A percentile compares a stretch with the other conserved stretches of the same genome.
Conservation (phyloP, 2,797 vertebrate genomes). For the Diplodus puntazzo region DNA sequence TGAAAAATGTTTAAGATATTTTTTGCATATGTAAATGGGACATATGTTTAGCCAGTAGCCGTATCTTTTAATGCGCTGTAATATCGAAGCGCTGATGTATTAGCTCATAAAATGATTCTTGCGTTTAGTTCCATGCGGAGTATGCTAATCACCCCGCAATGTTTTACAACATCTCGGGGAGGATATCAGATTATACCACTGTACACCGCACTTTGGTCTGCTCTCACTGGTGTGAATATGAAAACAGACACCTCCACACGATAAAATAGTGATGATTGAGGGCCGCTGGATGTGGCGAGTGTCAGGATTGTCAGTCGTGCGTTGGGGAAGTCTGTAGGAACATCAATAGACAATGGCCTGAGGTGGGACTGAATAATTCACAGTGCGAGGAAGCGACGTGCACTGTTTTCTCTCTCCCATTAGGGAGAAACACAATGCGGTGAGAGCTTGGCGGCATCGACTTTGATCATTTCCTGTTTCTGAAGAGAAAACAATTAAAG, state of each 20-base stretch:
- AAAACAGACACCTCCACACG: conserved; percentile 63
- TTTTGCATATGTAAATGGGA: conserved; percentile 74
- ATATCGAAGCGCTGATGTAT: conserved; percentile 72
- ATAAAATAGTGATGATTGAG: conserved; percentile 75
- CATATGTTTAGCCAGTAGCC: conserved; percentile 80
- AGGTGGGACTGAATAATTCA: conserved; percentile 81
- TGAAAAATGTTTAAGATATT: conserved; percentile 68
- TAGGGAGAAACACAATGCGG: conserved; percentile 57
- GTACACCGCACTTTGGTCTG: conserved; percentile 48
- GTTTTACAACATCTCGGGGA: conserved; percentile 76
- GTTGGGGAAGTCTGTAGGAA: conserved; percentile 70
- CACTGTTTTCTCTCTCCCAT: conserved; percentile 61
- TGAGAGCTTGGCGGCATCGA: conserved; percentile 43
- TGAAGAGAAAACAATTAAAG: conserved; percentile 67
- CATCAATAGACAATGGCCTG: conserved; percentile 79
- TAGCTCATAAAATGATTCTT: conserved; percentile 79
- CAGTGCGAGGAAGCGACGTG: conserved; percentile 56
- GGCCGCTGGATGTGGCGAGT: conserved; percentile 54
- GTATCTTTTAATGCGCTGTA: conserved; percentile 66
- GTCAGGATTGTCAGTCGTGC: conserved; percentile 65
- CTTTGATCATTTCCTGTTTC: conserved; percentile 76
- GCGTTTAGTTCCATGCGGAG: conserved; percentile 62
- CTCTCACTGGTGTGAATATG: conserved; percentile 67
- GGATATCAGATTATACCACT: conserved; percentile 62
- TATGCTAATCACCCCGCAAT: conserved; percentile 64